A percentile compares a stretch with the other conserved stretches of the same genome.
Conservation (phyloP, 2,113 vertebrate species). For the Dipodomys stephensi region DNA sequence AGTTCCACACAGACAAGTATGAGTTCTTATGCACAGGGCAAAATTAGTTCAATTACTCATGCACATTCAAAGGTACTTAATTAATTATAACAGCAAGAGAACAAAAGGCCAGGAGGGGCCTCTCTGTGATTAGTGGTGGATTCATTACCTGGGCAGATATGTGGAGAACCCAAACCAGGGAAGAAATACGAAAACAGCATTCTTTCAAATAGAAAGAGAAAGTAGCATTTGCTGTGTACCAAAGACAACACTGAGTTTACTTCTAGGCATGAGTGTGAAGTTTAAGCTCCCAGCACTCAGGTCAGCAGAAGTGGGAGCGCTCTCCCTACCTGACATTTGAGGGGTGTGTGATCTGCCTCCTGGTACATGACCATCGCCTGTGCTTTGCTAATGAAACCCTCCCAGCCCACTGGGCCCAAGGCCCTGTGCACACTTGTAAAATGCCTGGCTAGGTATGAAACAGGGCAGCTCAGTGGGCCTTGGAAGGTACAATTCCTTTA, state of each 20-base stretch:
- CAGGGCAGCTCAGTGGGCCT: background rate
- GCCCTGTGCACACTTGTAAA: background rate
- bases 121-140: background rate
- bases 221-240: background rate
- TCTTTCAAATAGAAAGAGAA: too few species aligned
- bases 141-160: background rate
- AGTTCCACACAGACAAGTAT: slow-evolving; percentile 17
- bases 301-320: background rate
- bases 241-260: background rate
- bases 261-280: background rate
- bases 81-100: slow-evolving; percentile 65
- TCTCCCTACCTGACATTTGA: background rate
- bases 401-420: background rate
- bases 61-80: slow-evolving; percentile 63
- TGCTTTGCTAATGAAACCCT: background rate
- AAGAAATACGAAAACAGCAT: background rate
- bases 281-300: background rate
- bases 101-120: slow-evolving; percentile 54
- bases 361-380: background rate
- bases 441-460: background rate
- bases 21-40: slow-evolving; percentile 38
- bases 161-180: slow-evolving; percentile 33
- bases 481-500: background rate
- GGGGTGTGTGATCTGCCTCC: background rate
- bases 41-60: slow-evolving; percentile 76